Evolutionary conservation across 23 tunicate genomes (phyloP), one percentile per base, ranked within the genome.

Genomic region (Ciona savignyi): DNA sequence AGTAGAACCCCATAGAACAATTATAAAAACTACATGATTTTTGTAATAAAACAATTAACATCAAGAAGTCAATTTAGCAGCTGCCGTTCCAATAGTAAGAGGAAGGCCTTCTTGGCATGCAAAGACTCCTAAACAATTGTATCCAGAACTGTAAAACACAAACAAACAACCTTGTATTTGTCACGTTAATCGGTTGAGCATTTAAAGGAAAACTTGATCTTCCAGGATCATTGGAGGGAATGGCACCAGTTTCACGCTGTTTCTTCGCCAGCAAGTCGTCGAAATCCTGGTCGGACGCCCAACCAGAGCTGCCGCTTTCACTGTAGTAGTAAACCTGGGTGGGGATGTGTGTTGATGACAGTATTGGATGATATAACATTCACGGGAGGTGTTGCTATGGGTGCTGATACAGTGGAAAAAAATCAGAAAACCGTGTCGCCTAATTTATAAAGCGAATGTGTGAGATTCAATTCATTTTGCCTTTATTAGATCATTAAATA

Each of bases 301-400:
- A 80, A 3, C 95, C 95, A 32, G 95, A 87, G 60, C 95, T 87
- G 1, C 77, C 95, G 51, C 95, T 87, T 22, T 67, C 95, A 60
- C 95, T 87, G 69, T 67, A 73, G 86, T 85, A 87, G 62, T 87
- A 87, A 28, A 87, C 84, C 95, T 87, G n/a, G n/a, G n/a, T n/a
- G n/a, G n/a, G n/a, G n/a, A n/a, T n/a, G n/a, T n/a, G n/a, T n/a
- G n/a, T n/a, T n/a, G n/a, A n/a, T n/a, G n/a, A n/a, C n/a, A n/a
- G n/a, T n/a, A n/a, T n/a, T n/a, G n/a, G n/a, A n/a, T n/a, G n/a
- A n/a, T n/a, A n/a, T n/a, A n/a, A n/a, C n/a, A n/a, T n/a, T n/a
- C n/a, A n/a, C n/a, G n/a, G n/a, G n/a, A n/a, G n/a, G n/a, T n/a
- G n/a, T n/a, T n/a, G n/a, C n/a, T n/a, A n/a, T n/a, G n/a, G n/a